Percentiles rank a stretch among this genome's conserved stretches.
These are phyloP conservation scores for Colletes collaris DNA, from an alignment of 2,888 invertebrate genomes.

Conservation along the genomic window DNA sequence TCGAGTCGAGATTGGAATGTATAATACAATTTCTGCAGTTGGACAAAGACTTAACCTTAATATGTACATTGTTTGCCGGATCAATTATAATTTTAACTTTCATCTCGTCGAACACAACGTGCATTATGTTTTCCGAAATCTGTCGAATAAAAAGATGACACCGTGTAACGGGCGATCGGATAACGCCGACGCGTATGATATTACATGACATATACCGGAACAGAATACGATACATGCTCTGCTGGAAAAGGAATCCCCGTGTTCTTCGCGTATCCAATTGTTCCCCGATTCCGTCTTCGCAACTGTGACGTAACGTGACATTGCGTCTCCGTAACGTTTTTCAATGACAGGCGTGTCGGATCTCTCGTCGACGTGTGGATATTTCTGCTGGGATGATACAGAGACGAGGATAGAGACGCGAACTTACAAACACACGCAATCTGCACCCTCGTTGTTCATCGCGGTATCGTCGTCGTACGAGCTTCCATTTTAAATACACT, in stretches of 20 bases:
- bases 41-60: no score
- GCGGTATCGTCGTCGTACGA: constrained; percentile 27
- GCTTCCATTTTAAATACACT: background rate
- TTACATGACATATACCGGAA: constrained; percentile 32
- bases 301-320: constrained; percentile 48
- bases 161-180: background rate
- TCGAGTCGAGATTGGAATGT: no score
- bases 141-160: background rate
- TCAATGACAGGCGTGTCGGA: constrained; percentile 32
- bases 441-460: constrained; percentile 62
- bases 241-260: constrained; percentile 37
- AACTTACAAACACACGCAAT: constrained; percentile 53
- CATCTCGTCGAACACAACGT: no score
- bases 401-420: constrained; percentile 60
- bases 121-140: background rate
- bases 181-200: background rate
- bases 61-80: no score
- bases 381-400: constrained; percentile 57
- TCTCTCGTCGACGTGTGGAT: constrained; percentile 32
- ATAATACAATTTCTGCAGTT: no score
- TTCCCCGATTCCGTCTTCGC: constrained; percentile 41
- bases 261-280: constrained; percentile 41
- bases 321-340: constrained; percentile 26
- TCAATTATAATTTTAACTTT: no score
- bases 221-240: constrained; percentile 33